These are phyloP conservation scores for Thymelicus sylvestris DNA, from an alignment of 2,888 invertebrate genomes.

Conservation along the genomic window DNA sequence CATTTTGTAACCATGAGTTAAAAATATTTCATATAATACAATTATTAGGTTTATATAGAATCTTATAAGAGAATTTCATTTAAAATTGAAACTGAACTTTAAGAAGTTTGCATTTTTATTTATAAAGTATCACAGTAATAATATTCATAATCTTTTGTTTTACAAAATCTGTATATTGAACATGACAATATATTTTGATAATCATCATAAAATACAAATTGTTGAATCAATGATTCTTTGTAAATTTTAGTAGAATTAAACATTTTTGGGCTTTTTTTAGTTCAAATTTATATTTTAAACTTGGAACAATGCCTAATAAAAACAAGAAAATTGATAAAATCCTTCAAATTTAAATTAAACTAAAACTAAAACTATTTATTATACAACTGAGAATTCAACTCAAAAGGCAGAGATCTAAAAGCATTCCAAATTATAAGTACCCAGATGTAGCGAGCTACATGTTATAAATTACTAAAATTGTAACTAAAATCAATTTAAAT, in stretches of 20 bases:
- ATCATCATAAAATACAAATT: too few relatives aligned
- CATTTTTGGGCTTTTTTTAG: too few relatives aligned
- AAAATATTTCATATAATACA: not conserved
- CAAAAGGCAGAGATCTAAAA: slow-evolving; percentile 39
- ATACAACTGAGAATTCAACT: slow-evolving; percentile 5
- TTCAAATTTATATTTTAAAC: too few relatives aligned
- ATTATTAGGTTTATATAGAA: not conserved
- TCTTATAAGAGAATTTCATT: not conserved
- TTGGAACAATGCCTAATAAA: not conserved
- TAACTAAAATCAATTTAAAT: slow-evolving; percentile 14
- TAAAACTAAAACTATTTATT: too few relatives aligned
- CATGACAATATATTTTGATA: too few relatives aligned
- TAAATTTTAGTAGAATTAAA: too few relatives aligned
- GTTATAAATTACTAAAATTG: slow-evolving; percentile 22
- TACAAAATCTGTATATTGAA: not conserved
- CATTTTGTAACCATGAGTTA: not conserved
- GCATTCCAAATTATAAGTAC: slow-evolving; percentile 30
- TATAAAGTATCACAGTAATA: not conserved
- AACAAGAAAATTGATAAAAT: not conserved
- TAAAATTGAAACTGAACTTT: not conserved
- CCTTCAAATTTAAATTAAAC: not conserved
- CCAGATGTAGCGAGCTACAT: slow-evolving; percentile 1
- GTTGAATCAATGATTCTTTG: too few relatives aligned
- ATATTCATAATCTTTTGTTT: not conserved
- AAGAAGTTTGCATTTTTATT: not conserved